phyloP scores from a whole-genome alignment of 2,797 vertebrate species.

The Neosilurus mollespiculum region DNA sequence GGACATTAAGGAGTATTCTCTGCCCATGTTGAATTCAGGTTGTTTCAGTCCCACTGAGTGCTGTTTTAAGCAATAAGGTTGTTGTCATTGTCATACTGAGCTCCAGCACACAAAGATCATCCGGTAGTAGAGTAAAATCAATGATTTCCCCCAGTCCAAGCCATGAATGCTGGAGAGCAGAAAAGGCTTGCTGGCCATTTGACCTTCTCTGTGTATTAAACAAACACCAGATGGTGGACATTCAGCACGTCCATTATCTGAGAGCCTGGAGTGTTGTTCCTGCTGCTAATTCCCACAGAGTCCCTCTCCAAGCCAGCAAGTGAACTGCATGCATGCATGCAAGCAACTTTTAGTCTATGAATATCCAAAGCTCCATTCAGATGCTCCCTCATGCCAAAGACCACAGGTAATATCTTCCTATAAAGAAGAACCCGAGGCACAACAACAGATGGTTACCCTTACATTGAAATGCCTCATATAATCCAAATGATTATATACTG shows the following conservation, averaged over 20 bases:
- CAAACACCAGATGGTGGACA: slow-evolving; percentile 91
- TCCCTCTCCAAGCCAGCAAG: slow-evolving; percentile 69
- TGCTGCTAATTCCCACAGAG: slow-evolving; percentile 83
- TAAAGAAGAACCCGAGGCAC: slow-evolving; percentile 17
- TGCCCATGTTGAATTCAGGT: slow-evolving; percentile 52
- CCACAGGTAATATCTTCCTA: slow-evolving; percentile 9
- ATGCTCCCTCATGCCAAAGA: slow-evolving; percentile 19
- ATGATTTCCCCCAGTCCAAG: slow-evolving; percentile 73
- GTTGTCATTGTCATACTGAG: slow-evolving; percentile 75
- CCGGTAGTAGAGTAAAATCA: slow-evolving; percentile 78
- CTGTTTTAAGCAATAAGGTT: slow-evolving; percentile 68
- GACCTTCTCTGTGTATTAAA: slow-evolving; percentile 90
- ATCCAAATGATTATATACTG: not conserved
- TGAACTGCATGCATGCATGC: slow-evolving; percentile 55
- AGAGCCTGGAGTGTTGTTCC: slow-evolving; percentile 80
- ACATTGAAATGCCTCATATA: not conserved
- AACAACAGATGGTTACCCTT: slow-evolving; percentile 15
- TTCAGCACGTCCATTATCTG: slow-evolving; percentile 82
- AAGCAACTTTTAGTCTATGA: slow-evolving; percentile 51
- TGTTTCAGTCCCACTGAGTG: slow-evolving; percentile 56
- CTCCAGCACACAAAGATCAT: slow-evolving; percentile 77
- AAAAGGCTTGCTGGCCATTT: slow-evolving; percentile 84
- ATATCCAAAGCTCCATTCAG: slow-evolving; percentile 42
- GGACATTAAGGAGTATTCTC: slow-evolving; percentile 47
- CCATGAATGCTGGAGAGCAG: slow-evolving; percentile 79